phyloP scores from a whole-genome alignment of 2,888 invertebrate genomes.

The Eristalis intricaria region DNA sequence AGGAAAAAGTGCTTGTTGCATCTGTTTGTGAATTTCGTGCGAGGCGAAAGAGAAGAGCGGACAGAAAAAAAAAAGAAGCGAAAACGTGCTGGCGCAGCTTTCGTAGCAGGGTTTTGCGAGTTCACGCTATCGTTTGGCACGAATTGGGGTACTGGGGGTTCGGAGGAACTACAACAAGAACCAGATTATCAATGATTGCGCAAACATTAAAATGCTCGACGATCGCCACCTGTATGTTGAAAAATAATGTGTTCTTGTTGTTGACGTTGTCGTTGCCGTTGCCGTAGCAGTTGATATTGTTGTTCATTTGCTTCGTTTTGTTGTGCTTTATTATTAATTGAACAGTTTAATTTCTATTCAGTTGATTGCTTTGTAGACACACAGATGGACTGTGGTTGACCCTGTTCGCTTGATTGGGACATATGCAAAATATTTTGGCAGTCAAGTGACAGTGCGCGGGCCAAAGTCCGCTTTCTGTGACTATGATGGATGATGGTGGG shows the following conservation, averaged over 20 bases:
- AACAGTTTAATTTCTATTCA: neutral
- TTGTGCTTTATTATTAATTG: neutral
- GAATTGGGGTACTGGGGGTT: neutral
- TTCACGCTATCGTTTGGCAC: neutral
- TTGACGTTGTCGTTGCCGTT: neutral
- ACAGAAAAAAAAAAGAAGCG: neutral
- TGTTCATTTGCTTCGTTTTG: neutral
- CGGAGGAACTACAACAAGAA: neutral
- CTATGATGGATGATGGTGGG: neutral
- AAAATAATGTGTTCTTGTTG: neutral
- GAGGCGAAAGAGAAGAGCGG: neutral
- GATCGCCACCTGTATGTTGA: slow-evolving; percentile 1
- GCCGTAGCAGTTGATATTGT: neutral
- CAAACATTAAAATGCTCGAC: slow-evolving; percentile 21
- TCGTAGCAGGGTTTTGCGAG: neutral
- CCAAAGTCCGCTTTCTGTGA: neutral
- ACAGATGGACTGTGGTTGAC: neutral
- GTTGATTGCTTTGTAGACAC: neutral
- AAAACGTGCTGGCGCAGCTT: neutral
- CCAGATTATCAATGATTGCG: slow-evolving; percentile 33
- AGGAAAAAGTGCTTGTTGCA: slow-evolving; percentile 23
- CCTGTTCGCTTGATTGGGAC: neutral
- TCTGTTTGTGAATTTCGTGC: neutral
- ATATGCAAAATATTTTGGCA: neutral
- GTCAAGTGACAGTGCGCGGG: neutral